phyloP scores from a whole-genome alignment of 2,797 vertebrate genomes.

The Buphagus erythrorhynchus region DNA sequence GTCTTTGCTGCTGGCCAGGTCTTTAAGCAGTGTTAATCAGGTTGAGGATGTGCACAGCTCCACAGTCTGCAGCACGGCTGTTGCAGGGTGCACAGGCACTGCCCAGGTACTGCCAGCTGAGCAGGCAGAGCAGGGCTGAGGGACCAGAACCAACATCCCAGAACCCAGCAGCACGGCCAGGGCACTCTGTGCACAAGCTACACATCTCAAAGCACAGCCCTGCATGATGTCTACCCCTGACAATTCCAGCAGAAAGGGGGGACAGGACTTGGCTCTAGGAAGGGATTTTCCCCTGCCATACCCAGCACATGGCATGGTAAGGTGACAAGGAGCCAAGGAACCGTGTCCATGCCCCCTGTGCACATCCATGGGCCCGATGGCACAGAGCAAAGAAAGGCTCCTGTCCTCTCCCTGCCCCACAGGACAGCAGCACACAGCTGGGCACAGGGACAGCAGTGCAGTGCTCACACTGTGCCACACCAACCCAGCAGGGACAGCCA shows the following conservation, averaged over 20 bases:
- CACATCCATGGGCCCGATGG: fast-evolving
- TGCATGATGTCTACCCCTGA: not conserved
- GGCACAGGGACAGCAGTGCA: no score
- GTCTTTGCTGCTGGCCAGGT: not conserved
- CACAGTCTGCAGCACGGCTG: not conserved
- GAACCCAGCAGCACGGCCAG: no score
- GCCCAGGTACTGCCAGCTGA: not conserved
- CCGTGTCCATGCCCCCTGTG: fast-evolving
- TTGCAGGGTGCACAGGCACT: not conserved
- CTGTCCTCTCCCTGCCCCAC: not conserved
- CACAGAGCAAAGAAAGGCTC: not conserved
- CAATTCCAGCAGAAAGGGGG: not conserved
- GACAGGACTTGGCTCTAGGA: not conserved
- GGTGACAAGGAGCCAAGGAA: not conserved
- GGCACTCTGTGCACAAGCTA: fast-evolving
- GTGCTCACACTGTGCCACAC: no score
- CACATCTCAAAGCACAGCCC: not conserved
- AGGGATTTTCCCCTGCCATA: not conserved
- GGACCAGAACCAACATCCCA: not conserved
- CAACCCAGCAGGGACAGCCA: no score
- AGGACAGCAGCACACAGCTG: not conserved
- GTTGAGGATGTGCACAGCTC: not conserved
- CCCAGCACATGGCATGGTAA: fast-evolving
- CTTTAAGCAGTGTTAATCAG: not conserved
- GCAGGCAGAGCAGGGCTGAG: not conserved